Base-by-base conservation (phyloP, 2,797 vertebrate species). In the Lacerta bilineata region DNA sequence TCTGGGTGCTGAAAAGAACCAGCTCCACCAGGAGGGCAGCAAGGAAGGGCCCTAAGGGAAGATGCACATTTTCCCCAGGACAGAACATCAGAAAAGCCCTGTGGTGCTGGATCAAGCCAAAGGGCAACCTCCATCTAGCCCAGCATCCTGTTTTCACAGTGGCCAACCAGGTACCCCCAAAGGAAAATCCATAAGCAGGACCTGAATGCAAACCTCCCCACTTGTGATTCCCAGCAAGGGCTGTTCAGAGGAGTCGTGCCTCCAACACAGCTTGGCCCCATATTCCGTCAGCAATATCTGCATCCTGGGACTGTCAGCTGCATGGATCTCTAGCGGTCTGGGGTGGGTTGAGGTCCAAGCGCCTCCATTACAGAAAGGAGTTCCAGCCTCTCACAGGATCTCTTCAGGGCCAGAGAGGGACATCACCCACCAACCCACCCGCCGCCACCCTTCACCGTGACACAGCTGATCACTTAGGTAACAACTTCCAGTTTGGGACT, bases 401-500 rank as follows among this genome's bases (percentile, higher is more conserved):
- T 74, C 72, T 74, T 18, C 68, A 69, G 72, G 72, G 72, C 4
- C 72, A 74, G 36, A 39, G 27, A n/a, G 68, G n/a, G 36, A 23
- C 50, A 55, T 55, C 50, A 4, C 50, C 50, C 50, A 55, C 50
- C 50, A 55, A 55, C 3, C 50, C 13, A 55, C 50, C 50, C 15
- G 50, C 50, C 13, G 0, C 50, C 13, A 0, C 50, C 69, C 23
- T n/a, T 71, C 68, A 33, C 29, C 13, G 29, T 71, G 11, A n/a
- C 5, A n/a, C n/a, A 33, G 13, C n/a, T 15, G 29, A 69, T 69
- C 69, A 71, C 29, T 33, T 13, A 17, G 33, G 69, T 71, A 29
- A 11, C 27, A 69, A 33, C n/a, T n/a, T 71, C 87, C 88, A 77
- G 20, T 90, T 78, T 61, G 86, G 68, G 80, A 90, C 90, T 89